These are phyloP conservation scores for Furnarius figulus DNA, from an alignment of 2,113 vertebrate genomes.

Conservation along the genomic window DNA sequence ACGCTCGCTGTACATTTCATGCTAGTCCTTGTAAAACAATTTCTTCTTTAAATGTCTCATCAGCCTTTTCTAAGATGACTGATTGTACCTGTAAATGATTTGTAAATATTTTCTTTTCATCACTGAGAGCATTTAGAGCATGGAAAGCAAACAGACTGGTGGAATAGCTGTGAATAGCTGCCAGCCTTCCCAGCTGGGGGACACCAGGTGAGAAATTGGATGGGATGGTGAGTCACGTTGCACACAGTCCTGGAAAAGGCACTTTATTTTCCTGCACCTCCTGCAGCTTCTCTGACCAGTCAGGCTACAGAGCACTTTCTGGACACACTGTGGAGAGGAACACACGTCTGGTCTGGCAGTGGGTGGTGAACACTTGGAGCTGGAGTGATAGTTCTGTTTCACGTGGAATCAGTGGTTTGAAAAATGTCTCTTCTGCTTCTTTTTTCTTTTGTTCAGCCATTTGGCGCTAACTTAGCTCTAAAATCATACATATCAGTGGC, in stretches of 20 bases:
- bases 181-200: not conserved
- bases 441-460: not conserved
- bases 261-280: conserved; percentile 24
- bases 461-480: not conserved
- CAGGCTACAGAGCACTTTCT: conserved; percentile 31
- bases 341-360: not conserved
- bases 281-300: conserved; percentile 5
- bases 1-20: not conserved
- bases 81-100: not conserved
- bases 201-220: not conserved
- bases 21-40: not conserved
- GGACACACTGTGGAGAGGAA: conserved; percentile 14
- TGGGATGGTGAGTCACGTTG: not conserved
- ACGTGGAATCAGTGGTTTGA: not conserved
- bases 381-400: not conserved
- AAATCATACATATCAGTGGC: not conserved
- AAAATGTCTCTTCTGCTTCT: not conserved
- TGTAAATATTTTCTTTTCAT: conserved; percentile 22
- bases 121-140: not conserved
- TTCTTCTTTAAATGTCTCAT: not conserved
- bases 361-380: not conserved
- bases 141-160: not conserved
- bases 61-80: not conserved
- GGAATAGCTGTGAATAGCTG: not conserved
- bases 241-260: conserved; percentile 14